Evolutionary conservation across 2,113 vertebrate genomes (phyloP).

Genomic region (Toxotes chatareus): DNA sequence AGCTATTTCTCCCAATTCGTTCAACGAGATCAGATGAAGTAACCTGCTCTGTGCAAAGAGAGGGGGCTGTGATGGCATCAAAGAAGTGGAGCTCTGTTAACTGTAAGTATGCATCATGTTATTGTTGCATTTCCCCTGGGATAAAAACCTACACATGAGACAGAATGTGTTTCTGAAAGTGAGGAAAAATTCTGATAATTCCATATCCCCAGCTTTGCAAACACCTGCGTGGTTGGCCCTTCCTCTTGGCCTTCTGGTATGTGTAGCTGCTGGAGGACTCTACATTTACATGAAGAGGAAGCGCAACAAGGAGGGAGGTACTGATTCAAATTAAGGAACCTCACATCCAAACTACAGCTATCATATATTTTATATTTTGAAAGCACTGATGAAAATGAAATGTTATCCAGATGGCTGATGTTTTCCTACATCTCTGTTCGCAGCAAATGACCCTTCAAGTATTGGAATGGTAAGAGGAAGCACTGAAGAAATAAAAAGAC

Average conservation of each 20-base stretch:
- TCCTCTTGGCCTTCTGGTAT: slow-evolving; percentile 44
- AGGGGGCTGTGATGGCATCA: slow-evolving; percentile 48
- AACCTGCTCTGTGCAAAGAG: slow-evolving; percentile 59
- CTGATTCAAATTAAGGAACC: neutral
- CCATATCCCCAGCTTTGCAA: slow-evolving; percentile 34
- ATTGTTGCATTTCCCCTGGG: neutral
- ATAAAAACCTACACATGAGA: neutral
- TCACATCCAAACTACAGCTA: no score
- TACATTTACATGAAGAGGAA: slow-evolving; percentile 55
- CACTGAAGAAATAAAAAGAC: neutral
- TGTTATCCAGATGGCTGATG: neutral
- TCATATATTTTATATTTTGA: neutral
- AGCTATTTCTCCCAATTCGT: slow-evolving; percentile 37
- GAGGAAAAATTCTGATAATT: neutral
- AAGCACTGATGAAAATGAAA: neutral
- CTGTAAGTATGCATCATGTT: slow-evolving; percentile 39
- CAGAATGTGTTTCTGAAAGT: neutral
- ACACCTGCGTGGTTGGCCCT: slow-evolving; percentile 39
- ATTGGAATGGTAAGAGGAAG: slow-evolving; percentile 57
- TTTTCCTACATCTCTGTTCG: neutral
- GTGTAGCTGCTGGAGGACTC: slow-evolving; percentile 29
- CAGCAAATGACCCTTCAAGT: slow-evolving; percentile 41
- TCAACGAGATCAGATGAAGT: slow-evolving; percentile 14
- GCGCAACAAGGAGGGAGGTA: slow-evolving; percentile 46
- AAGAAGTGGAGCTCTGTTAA: slow-evolving; percentile 40